A percentile compares a stretch with the other conserved stretches of the same genome.
These are phyloP conservation scores for Octodonta nipae DNA, from an alignment of 2,888 invertebrate species.

Conservation along the genomic window DNA sequence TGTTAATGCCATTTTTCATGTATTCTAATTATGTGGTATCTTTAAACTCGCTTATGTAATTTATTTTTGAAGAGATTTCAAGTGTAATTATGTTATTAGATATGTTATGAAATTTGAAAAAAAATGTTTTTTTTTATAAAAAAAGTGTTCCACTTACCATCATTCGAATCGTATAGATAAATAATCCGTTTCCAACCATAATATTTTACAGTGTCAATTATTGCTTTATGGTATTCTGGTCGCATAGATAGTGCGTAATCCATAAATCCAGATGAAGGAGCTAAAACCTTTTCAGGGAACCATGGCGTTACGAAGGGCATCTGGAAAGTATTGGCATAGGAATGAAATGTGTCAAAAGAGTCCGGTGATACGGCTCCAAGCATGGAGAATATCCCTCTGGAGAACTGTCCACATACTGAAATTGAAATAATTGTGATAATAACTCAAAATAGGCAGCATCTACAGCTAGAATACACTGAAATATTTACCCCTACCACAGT, in stretches of 20 bases:
- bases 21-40: too few species aligned
- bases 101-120: too few species aligned
- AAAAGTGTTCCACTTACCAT: slow-evolving; percentile 51
- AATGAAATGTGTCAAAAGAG: slow-evolving; percentile 87
- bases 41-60: too few species aligned
- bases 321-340: slow-evolving; percentile 88
- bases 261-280: slow-evolving; percentile 76
- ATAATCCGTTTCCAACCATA: slow-evolving; percentile 85
- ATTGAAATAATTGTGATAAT: too few species aligned
- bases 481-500: too few species aligned
- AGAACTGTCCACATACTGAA: slow-evolving; percentile 87
- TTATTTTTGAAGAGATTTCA: too few species aligned
- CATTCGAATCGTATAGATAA: slow-evolving; percentile 81
- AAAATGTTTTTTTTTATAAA: not conserved
- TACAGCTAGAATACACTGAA: too few species aligned
- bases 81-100: too few species aligned
- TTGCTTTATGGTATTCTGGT: slow-evolving; percentile 88
- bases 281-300: slow-evolving; percentile 81
- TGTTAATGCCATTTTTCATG: too few species aligned
- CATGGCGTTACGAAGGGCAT: slow-evolving; percentile 90
- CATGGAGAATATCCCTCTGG: slow-evolving; percentile 79
- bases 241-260: slow-evolving; percentile 88
- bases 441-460: too few species aligned
- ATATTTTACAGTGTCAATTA: slow-evolving; percentile 84
- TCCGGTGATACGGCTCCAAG: slow-evolving; percentile 82